A percentile compares a stretch with the other conserved stretches of the same genome.
phyloP scores from a whole-genome alignment of 2,113 vertebrate genomes.

The Chunga burmeisteri region DNA sequence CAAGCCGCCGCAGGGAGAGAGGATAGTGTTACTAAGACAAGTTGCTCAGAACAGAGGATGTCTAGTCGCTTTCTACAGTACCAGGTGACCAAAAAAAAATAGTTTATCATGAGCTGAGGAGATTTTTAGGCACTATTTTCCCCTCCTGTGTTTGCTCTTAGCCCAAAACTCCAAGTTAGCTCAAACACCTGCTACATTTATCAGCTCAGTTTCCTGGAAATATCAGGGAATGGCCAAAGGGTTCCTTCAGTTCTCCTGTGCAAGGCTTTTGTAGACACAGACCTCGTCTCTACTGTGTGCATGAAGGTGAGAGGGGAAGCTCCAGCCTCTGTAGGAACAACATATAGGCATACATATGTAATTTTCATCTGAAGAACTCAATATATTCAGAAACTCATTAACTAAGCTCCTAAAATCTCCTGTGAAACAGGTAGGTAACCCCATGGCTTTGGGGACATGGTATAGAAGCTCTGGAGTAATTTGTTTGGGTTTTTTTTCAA shows the following conservation, averaged over 20 bases:
- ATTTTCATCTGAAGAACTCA: neutral
- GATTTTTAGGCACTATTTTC: neutral
- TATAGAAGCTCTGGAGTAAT: neutral
- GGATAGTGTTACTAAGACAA: slow-evolving; percentile 9
- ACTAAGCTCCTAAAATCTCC: neutral
- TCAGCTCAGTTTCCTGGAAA: neutral
- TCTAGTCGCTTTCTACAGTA: neutral
- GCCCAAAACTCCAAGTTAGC: neutral
- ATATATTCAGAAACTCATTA: neutral
- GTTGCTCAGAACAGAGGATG: neutral
- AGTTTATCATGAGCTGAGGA: neutral
- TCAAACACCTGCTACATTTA: neutral
- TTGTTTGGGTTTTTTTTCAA: neutral
- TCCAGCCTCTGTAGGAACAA: neutral
- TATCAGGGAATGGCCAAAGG: neutral
- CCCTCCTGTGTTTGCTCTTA: neutral
- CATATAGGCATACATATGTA: neutral
- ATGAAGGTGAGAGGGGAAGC: neutral
- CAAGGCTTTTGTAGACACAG: neutral
- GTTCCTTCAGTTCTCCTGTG: neutral
- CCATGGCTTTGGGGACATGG: neutral
- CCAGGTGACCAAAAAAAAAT: neutral
- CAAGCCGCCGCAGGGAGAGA: neutral
- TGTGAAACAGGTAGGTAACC: neutral
- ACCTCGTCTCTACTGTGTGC: neutral